Base-by-base conservation (phyloP, 2,888 invertebrate species). In the Acanthacorydalis orientalis region DNA sequence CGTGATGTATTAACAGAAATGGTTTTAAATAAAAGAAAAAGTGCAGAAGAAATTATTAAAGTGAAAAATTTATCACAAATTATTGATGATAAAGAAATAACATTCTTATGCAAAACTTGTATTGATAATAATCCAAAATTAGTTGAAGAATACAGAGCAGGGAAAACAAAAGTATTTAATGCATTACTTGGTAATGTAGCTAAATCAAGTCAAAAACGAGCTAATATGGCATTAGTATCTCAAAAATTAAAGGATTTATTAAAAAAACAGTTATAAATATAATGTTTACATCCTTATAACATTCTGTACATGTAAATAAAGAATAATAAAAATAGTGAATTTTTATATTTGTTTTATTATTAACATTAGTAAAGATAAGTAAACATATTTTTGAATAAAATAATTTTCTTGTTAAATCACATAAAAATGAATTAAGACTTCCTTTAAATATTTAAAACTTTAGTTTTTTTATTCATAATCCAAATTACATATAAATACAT, bases 101-200 rank as follows among this genome's bases (percentile, higher is more conserved):
- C 64, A 46, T 64, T 69, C 52, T 61, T 77, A 39, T 88, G 88
- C 60, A 55, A 62, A 45, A 64, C 72, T 54, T 70, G 81, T 1
- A 62, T 88, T 32, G 60, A 73, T 11, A 72, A 75, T 51, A 82
- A 85, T 64, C 69, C 75, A 10, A 77, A 81, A 59, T 60, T 79
- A 47, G 81, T 82, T 1, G 66, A 72, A 51, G 70, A 76, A 53
- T 86, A 79, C 58, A 77, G 72, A 60, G 66, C 65, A 9, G 87
- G 87, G 6, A 86, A 86, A 64, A 63, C 61, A 1, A 83, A 83
- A 67, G 73, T 78, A 8, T 72, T 82, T 43, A 75, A 73, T 56
- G 77, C 77, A 32, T 69, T 88, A 50, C 60, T 78, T 50, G 78
- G 77, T 11, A 66, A 74, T 57, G 67, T 83, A 46, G 70, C 69